Conservation (phyloP, 2,797 vertebrate genomes). For the Artibeus lituratus region DNA sequence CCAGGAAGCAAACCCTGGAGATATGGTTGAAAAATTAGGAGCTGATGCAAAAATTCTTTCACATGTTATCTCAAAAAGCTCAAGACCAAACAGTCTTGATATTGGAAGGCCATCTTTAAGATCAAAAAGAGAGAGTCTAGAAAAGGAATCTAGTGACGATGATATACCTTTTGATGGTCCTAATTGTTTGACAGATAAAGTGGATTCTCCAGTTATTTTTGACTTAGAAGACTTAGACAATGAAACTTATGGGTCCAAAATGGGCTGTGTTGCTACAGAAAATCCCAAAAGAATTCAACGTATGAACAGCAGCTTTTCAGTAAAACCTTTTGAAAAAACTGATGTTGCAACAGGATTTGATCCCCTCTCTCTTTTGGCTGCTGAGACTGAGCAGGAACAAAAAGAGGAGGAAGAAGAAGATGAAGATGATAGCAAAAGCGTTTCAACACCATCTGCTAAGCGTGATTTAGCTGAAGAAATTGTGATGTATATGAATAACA, state of each 20-base stretch:
- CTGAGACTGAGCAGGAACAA: conserved; percentile 81
- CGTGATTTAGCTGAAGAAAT: conserved; percentile 93
- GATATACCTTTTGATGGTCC: conserved; percentile 82
- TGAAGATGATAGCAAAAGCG: conserved; percentile 78
- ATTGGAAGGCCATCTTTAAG: conserved; percentile 79
- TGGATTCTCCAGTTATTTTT: conserved; percentile 91
- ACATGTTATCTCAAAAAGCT: conserved; percentile 83
- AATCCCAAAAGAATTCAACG: conserved; percentile 80
- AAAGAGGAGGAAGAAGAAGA: conserved; percentile 79
- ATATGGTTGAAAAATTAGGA: conserved; percentile 84
- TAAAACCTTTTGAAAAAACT: conserved; percentile 84
- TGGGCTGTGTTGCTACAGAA: conserved; percentile 60
- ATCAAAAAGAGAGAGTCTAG: conserved; percentile 80
- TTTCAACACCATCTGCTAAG: conserved; percentile 83
- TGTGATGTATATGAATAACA: conserved; percentile 92
- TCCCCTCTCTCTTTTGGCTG: conserved; percentile 89
- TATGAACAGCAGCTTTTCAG: conserved; percentile 79
- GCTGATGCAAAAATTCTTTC: conserved; percentile 83
- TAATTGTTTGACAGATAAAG: conserved; percentile 81
- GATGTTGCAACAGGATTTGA: conserved; percentile 91
- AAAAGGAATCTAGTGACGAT: conserved; percentile 91
- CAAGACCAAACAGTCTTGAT: conserved; percentile 86
- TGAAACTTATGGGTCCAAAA: conserved; percentile 81
- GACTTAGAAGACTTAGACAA: conserved; percentile 94
- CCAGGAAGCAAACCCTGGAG: conserved; percentile 78